A percentile compares a stretch with the other conserved stretches of the same genome.
Evolutionary conservation across 1,140 invertebrate species (phyloP).

Genomic region (Polypedilum vanderplanki): DNA sequence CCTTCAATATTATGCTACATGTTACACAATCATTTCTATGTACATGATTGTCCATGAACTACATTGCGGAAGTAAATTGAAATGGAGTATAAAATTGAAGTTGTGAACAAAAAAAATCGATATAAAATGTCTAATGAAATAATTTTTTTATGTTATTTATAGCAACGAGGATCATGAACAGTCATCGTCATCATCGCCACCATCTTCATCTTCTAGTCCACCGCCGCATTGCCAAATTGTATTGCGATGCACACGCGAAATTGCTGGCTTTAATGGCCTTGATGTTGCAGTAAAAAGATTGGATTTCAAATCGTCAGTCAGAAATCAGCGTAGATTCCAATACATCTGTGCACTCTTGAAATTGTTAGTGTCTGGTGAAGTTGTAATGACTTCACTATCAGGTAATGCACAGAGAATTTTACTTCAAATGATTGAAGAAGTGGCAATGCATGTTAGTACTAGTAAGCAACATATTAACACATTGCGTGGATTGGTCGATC

Average conservation of each 20-base stretch:
- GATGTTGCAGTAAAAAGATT: slow-evolving; percentile 90
- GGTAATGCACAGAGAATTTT: slow-evolving; percentile 90
- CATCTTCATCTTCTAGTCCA: slow-evolving; percentile 38
- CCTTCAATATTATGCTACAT: neutral
- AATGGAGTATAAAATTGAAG: too few species aligned
- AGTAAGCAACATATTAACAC: slow-evolving; percentile 84
- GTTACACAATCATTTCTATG: neutral
- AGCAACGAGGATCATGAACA: too few species aligned
- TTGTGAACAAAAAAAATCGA: too few species aligned
- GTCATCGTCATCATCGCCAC: neutral
- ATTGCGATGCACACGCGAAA: slow-evolving; percentile 85
- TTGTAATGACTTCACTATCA: slow-evolving; percentile 68
- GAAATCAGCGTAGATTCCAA: slow-evolving; percentile 89
- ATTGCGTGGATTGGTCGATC: slow-evolving; percentile 65
- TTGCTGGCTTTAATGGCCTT: slow-evolving; percentile 89
- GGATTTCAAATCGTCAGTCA: slow-evolving; percentile 89
- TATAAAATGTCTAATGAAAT: too few species aligned
- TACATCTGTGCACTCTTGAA: slow-evolving; percentile 92
- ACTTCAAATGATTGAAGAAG: slow-evolving; percentile 88
- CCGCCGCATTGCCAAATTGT: slow-evolving; percentile 90
- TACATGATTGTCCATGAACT: slow-evolving; percentile 9
- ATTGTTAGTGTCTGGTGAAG: slow-evolving; percentile 76
- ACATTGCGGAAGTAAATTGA: neutral
- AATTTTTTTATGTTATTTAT: too few species aligned
- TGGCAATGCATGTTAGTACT: slow-evolving; percentile 82